Evolutionary conservation across 2,113 vertebrate species (phyloP).

Genomic region (Planiliza haematocheilus): DNA sequence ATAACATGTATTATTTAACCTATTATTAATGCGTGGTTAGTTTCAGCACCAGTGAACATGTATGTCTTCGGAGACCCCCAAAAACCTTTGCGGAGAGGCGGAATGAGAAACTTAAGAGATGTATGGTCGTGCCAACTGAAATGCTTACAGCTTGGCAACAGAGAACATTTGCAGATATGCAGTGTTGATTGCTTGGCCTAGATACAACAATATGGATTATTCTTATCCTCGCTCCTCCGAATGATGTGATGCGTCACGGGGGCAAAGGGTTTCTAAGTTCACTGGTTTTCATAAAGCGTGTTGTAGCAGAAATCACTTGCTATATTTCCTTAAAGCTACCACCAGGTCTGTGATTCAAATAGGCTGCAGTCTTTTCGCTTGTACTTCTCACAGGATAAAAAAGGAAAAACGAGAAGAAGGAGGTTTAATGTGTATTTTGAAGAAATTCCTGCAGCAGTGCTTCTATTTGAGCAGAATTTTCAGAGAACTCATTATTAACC

Average conservation of each 20-base stretch:
- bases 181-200: conserved; percentile 76
- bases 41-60: conserved; percentile 59
- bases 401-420: not conserved
- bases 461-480: not conserved
- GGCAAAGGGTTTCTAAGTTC: conserved; percentile 62
- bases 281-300: conserved; percentile 49
- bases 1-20: conserved; percentile 71
- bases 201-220: conserved; percentile 78
- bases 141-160: conserved; percentile 55
- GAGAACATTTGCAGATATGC: conserved; percentile 55
- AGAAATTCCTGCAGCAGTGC: conserved; percentile 21
- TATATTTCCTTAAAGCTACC: conserved; percentile 29
- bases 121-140: conserved; percentile 26
- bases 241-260: conserved; percentile 54
- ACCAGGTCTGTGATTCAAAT: conserved; percentile 44
- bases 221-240: conserved; percentile 56
- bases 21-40: conserved; percentile 70
- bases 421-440: conserved; percentile 29
- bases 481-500: conserved; percentile 43
- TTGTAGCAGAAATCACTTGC: conserved; percentile 51
- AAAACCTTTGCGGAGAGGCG: conserved; percentile 35
- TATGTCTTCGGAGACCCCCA: conserved; percentile 51
- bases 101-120: conserved; percentile 48
- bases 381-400: conserved; percentile 19
- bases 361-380: conserved; percentile 14